A percentile compares a stretch with the other conserved stretches of the same genome.
Evolutionary conservation across 2,113 vertebrate species (phyloP).

Genomic region (Ptilonorhynchus violaceus): DNA sequence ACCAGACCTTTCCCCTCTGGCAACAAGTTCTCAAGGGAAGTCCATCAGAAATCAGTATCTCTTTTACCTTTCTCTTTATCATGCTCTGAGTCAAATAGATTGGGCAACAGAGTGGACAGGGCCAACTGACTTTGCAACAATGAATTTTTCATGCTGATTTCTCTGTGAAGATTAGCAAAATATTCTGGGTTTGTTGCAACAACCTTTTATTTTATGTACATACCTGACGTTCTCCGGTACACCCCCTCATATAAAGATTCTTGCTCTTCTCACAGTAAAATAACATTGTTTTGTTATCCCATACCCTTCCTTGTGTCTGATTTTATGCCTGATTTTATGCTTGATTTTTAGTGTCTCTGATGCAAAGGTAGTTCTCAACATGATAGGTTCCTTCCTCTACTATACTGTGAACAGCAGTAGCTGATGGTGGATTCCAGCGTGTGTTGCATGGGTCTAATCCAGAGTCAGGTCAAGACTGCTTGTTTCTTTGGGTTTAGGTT

Average conservation of each 20-base stretch:
- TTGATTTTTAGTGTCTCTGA: not conserved
- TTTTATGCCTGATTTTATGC: not conserved
- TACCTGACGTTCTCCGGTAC: not conserved
- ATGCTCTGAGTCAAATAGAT: not conserved
- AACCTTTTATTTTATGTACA: constrained; percentile 25
- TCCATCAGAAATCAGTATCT: not conserved
- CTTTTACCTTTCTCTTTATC: not conserved
- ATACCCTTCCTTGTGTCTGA: not conserved
- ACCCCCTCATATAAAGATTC: not conserved
- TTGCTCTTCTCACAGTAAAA: not conserved
- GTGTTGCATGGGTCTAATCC: not conserved
- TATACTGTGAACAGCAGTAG: not conserved
- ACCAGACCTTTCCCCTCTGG: not conserved
- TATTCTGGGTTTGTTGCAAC: constrained; percentile 26
- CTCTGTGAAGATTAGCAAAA: constrained; percentile 42
- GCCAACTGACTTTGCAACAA: not conserved
- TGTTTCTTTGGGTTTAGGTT: not conserved
- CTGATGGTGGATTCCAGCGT: not conserved
- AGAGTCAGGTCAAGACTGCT: not conserved
- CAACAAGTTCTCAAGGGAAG: not conserved
- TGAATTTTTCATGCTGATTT: constrained; percentile 40
- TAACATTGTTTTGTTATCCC: not conserved
- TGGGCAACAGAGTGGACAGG: constrained; percentile 7
- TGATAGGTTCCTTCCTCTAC: not conserved
- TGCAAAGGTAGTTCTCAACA: not conserved